Evolutionary conservation across 2,797 vertebrate genomes (phyloP).

Genomic region (Notolabrus celidotus): DNA sequence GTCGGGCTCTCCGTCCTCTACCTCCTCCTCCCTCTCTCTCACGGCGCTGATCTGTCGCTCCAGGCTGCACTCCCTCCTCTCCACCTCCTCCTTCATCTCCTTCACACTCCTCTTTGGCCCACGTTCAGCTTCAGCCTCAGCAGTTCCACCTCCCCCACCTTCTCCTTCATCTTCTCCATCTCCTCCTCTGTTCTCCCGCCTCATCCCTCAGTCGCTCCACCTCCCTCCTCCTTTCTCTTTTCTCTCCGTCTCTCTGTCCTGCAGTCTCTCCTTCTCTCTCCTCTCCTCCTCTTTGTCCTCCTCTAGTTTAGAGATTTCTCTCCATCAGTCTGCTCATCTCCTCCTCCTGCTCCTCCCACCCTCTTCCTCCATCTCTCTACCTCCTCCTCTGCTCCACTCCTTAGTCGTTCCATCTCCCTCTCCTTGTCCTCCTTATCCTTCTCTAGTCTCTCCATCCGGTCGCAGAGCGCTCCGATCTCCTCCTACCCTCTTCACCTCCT

Average conservation of each 20-base stretch:
- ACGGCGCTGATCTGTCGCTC: constrained; percentile 78
- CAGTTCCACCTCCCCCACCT: constrained; percentile 51
- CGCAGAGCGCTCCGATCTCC: constrained; percentile 37
- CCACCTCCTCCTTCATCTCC: constrained; percentile 59
- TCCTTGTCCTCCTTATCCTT: constrained; percentile 47
- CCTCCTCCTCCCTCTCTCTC: constrained; percentile 60
- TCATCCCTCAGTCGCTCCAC: constrained; percentile 13
- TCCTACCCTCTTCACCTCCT: constrained; percentile 36
- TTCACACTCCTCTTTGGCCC: constrained; percentile 76
- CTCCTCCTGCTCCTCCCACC: constrained; percentile 68
- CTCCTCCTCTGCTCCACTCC: constrained; percentile 39
- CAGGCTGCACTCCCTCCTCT: constrained; percentile 62
- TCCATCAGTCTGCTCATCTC: constrained; percentile 32
- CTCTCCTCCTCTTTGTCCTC: constrained; percentile 38
- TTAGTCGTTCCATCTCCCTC: constrained; percentile 42
- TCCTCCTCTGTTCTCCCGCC: constrained; percentile 38
- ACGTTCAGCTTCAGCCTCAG: constrained; percentile 64
- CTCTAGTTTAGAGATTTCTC: constrained; percentile 38
- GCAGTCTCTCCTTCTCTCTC: constrained; percentile 46
- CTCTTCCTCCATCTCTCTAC: constrained; percentile 44
- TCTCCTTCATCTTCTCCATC: constrained; percentile 54
- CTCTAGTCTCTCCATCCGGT: constrained; percentile 46
- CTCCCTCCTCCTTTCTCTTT: constrained; percentile 18
- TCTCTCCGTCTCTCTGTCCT: constrained; percentile 38
- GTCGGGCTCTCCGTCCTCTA: constrained; percentile 73